Base-by-base conservation (phyloP, 2,113 vertebrate genomes). In the Tinamus guttatus region DNA sequence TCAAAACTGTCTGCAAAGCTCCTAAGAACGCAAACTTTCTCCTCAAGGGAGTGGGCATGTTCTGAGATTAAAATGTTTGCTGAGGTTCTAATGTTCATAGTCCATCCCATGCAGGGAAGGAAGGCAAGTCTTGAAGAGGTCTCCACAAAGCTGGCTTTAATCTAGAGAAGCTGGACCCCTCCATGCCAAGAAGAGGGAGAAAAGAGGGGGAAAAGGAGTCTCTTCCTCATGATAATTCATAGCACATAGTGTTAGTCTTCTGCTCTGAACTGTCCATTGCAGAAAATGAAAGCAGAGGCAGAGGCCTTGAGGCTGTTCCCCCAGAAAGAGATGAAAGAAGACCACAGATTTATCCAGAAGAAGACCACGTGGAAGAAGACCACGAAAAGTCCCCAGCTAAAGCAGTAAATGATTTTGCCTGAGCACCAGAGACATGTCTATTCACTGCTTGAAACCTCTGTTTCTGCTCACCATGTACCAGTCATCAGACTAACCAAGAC, bases 301-400 rank as follows among this genome's bases (percentile, higher is more conserved):
- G 3, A 47, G 11, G 71, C 10, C 36, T 40, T 54, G 45, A 70
- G 27, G 56, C 47, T 86, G 20, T 4, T 64, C 2, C 24, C 11
- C 27, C 8, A 1, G 1, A 4, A 68, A 51, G 28, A 5, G 4
- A 8, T 21, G 56, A 24, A 0, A 9, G 21, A 67, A 56, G 32
- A 67, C 17, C 49, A 13, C 43, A 75, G 60, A 30, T 45, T 5
- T 45, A 17, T 7, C 45, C 27, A 1, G 1, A 4, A 67, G 45
- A 25, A 5, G 4, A 8, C n/a, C n/a, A n/a, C n/a, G n/a, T 24
- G 58, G 21, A 0, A 10, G 22, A 67, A 56, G 28, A 64, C 17
- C 45, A 12, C 45, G 73, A 68, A 32, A 71, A 10, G 25, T 65
- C 64, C 32, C 15, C 14, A 22, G 19, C 5, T 47, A 9, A 34